phyloP scores from a whole-genome alignment of 2,797 vertebrate species.

The Chloroceryle amazona region DNA sequence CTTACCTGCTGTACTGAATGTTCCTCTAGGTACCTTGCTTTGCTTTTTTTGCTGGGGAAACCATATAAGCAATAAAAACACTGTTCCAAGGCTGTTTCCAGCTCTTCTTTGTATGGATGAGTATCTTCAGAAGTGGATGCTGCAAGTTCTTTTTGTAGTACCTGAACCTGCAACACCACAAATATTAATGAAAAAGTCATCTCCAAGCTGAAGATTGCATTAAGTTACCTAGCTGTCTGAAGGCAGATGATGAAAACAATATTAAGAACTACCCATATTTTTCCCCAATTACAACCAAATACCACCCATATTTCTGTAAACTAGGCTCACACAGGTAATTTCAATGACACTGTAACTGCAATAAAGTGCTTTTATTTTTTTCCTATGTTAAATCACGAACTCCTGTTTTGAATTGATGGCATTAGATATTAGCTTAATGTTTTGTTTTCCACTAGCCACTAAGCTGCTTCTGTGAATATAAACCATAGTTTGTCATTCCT shows the following conservation, averaged over 20 bases:
- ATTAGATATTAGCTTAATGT: neutral
- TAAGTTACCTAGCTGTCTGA: neutral
- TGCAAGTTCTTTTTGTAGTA: constrained; percentile 92
- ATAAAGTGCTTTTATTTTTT: neutral
- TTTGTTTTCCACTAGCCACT: neutral
- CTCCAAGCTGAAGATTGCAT: neutral
- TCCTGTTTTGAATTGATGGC: neutral
- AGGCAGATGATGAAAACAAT: neutral
- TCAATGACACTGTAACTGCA: neutral
- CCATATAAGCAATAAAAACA: constrained; percentile 96
- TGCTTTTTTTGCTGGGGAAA: constrained; percentile 98
- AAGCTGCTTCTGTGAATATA: neutral
- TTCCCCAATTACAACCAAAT: neutral
- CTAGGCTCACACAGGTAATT: neutral
- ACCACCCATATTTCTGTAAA: neutral
- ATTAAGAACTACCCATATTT: neutral
- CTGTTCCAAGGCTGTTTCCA: constrained; percentile 96
- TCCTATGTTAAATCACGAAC: neutral
- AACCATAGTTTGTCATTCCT: neutral
- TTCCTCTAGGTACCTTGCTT: constrained; percentile 96
- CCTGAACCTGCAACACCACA: constrained; percentile 83
- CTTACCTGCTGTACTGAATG: constrained; percentile 94
- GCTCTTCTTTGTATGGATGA: constrained; percentile 95
- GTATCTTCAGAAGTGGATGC: constrained; percentile 83
- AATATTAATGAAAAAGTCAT: neutral